Conservation (phyloP, 2,113 vertebrate species). For the Andinoacara biseriatus region DNA sequence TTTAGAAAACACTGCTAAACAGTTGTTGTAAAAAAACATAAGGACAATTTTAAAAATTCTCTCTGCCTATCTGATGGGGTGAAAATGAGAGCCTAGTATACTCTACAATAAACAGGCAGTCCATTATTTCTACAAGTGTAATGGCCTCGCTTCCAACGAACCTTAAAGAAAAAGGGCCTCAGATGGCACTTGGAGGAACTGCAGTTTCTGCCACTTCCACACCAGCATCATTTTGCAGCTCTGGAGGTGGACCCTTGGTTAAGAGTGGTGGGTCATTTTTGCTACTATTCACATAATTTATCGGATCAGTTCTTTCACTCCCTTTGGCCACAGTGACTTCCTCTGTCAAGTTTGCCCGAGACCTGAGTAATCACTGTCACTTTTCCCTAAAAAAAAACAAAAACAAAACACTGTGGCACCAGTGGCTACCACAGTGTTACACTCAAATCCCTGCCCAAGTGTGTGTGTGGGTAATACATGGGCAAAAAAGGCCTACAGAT, state of each 20-base stretch:
- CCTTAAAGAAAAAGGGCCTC: too few relatives aligned
- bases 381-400: too few relatives aligned
- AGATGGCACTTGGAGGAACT: neutral
- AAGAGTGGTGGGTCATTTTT: neutral
- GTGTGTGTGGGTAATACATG: neutral
- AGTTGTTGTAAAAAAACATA: neutral
- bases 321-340: neutral
- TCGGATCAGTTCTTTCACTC: neutral
- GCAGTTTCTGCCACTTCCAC: neutral
- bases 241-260: neutral
- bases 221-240: too few relatives aligned
- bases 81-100: neutral
- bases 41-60: neutral
- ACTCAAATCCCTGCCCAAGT: neutral
- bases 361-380: too few relatives aligned
- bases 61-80: constrained; percentile 15
- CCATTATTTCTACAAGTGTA: neutral
- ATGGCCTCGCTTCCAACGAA: neutral
- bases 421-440: neutral
- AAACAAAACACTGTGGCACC: neutral
- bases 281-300: neutral
- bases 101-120: neutral
- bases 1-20: neutral
- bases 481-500: constrained; percentile 13
- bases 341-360: too few relatives aligned